These are phyloP conservation scores for Chloropsis hardwickii DNA, from an alignment of 2,113 vertebrate species.

Conservation along the genomic window DNA sequence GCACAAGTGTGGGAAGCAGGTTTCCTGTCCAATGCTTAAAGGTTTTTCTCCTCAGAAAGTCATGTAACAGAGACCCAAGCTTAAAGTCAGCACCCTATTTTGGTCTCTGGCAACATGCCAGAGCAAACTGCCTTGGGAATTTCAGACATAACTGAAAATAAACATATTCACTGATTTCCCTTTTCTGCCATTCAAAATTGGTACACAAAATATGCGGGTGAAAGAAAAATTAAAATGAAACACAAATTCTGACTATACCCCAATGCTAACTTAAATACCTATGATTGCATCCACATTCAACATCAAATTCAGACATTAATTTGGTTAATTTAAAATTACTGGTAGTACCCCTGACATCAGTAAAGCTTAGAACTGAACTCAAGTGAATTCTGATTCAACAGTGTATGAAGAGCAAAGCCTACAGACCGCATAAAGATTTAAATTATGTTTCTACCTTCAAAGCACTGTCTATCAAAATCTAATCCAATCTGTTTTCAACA, in stretches of 20 bases:
- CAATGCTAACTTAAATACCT: background rate
- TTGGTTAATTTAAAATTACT: background rate
- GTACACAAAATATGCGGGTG: background rate
- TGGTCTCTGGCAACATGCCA: background rate
- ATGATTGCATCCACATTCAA: background rate
- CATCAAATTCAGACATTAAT: background rate
- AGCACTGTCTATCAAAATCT: background rate
- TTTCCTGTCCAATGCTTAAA: background rate
- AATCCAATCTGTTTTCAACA: background rate
- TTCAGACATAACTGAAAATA: background rate
- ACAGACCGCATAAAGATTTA: background rate
- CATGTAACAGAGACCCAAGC: fast-evolving
- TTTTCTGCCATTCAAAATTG: background rate
- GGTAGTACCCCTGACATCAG: background rate
- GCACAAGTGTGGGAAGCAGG: background rate
- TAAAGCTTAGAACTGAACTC: background rate
- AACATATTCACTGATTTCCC: background rate
- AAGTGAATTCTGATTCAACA: background rate
- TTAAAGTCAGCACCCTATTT: background rate
- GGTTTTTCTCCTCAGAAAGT: background rate
- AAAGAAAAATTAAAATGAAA: background rate
- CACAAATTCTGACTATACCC: background rate
- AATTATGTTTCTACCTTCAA: background rate
- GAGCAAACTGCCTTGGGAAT: background rate
- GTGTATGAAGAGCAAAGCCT: background rate